Evolutionary conservation across 1,140 invertebrate genomes (phyloP), one percentile per base, ranked within the genome.

Genomic region (Diachasmimorpha longicaudata): DNA sequence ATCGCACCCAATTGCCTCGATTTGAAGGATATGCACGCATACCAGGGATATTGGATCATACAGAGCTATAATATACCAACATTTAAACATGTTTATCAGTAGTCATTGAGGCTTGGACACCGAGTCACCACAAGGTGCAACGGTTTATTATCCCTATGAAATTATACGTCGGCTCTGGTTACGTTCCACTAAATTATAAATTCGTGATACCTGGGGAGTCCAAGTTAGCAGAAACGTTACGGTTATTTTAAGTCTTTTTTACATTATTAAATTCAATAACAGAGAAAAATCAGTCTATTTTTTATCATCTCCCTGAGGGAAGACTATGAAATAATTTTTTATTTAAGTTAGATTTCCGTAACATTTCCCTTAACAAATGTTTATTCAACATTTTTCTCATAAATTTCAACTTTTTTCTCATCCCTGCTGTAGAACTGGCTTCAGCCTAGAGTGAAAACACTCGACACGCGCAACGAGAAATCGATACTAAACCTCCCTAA

Each of bases 401-500:
- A 31, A 31, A 31, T 31, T 31, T 31, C 2, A 31, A 6, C 31
- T 31, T 31, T 31, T 31, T 6, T 6, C 31, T 2, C 6, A 31
- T 31, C 31, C 2, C 31, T 6, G 6, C 19, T 58, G 52, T 58
- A 58, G 52, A 58, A 58, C n/a, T 10, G 52, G 8, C 21, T 3
- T 21, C 13, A 58, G 52, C 6, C 52, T 5, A 3, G n/a, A 58
- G 52, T 58, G 52, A 58, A 58, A 58, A 13, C n/a, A 13, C 13
- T 58, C 21, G 6, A 58, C 52, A 16, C 52, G 52, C 21, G 52
- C 52, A 58, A 5, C 21, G 52, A 58, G 52, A 58, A 58, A 58
- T 58, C 52, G 52, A 58, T 58, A 16, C 52, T 58, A 31, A 58
- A 58, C 52, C 52, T 58, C 21, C 63, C 63, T 66, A 66, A 66